These are phyloP conservation scores for Kryptolebias ocellatus DNA, from an alignment of 2,797 vertebrate species.

Conservation along the genomic window DNA sequence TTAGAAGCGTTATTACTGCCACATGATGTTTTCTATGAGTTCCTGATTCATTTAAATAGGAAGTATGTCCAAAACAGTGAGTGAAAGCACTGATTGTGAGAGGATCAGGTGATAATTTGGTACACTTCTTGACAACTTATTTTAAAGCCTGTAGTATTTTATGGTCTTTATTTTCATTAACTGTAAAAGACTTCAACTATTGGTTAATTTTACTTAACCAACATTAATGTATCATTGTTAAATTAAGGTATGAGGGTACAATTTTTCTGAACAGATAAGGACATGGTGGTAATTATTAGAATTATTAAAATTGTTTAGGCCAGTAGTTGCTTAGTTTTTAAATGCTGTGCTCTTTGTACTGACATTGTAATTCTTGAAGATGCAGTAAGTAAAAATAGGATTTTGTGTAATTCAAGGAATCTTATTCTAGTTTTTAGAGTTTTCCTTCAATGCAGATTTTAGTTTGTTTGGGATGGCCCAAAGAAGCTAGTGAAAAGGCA, in stretches of 20 bases:
- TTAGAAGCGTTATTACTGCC: no score
- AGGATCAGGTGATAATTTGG: not conserved
- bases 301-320: not conserved
- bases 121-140: not conserved
- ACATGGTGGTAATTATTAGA: not conserved
- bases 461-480: no score
- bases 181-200: no score
- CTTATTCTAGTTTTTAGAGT: not conserved
- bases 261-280: not conserved
- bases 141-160: not conserved
- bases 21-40: not conserved
- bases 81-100: not conserved
- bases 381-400: constrained; percentile 6
- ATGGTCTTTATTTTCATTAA: no score
- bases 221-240: not conserved
- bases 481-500: no score
- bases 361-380: constrained; percentile 1
- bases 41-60: not conserved
- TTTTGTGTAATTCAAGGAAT: constrained; percentile 3
- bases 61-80: not conserved
- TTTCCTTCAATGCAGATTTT: no score
- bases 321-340: constrained; percentile 16
- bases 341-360: constrained; percentile 16
- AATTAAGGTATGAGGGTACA: not conserved
- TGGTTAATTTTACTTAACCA: not conserved